Base-by-base conservation (phyloP, 2,113 vertebrate genomes). In the Penelope pileata region DNA sequence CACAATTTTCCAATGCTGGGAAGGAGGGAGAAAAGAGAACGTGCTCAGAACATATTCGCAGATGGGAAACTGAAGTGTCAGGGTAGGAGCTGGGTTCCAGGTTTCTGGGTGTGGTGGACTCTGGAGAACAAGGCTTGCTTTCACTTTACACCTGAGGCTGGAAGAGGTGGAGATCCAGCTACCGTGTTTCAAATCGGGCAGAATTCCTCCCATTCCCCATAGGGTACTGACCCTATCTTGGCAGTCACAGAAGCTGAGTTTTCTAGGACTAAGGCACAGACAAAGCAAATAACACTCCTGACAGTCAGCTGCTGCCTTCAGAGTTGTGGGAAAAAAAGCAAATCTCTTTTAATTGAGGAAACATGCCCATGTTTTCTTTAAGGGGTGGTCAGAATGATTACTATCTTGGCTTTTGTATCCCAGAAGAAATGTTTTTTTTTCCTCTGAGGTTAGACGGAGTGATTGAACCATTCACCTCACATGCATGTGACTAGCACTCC, bases 21-120 rank as follows among this genome's bases (percentile, higher is more conserved):
- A 22, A 62, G 32, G 32, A 73, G 7, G 23, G n/a, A 69, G 6
- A 6, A 13, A 6, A 67, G 4, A 54, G 16, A 53, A 2, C 11
- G 4, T 51, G 16, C 10, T 66, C 22, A 64, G 38, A 30, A 6
- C 1, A 8, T 51, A 12, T 27, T 78, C 73, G 9, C 9, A 36
- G 22, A 1, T 83, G 21, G 3, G 9, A 6, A 76, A 72, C 16
- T 0, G 4, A 42, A 64, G 12, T 16, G 27, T 27, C 40, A 45
- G 36, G 13, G 11, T 50, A 16, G 24, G 30, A 50, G 6, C 8
- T 0, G 0, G 16, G 8, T 51, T 13, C 6, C 6, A 1, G 2
- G 17, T 17, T 30, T 12, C 32, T 56, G 16, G 6, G 38, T 69
- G 43, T 15, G 48, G 72, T 68, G 43, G 13, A 50, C 14, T 23